A percentile compares a stretch with the other conserved stretches of the same genome.
phyloP scores from a whole-genome alignment of 1,140 invertebrate species.

The Camponotus floridanus region DNA sequence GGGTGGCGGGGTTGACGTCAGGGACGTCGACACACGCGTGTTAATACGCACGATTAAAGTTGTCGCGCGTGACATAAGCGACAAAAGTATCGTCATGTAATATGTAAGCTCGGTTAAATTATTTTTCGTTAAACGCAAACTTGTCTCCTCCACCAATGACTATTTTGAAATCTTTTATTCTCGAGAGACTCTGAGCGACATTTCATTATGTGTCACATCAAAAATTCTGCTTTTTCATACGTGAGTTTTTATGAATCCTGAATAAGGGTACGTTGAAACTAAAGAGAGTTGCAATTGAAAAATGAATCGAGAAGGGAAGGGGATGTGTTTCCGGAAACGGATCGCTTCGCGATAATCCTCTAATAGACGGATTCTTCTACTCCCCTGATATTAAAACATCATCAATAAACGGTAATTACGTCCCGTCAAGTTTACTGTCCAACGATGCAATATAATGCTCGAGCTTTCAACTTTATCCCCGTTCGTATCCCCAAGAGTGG shows the following conservation, averaged over 20 bases:
- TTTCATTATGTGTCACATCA: slow-evolving; percentile 35
- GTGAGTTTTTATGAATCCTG: no score
- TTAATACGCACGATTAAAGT: slow-evolving; percentile 60
- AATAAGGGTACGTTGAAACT: not conserved
- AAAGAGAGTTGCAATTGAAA: not conserved
- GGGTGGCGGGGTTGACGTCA: slow-evolving; percentile 10
- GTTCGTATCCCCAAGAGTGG: slow-evolving; percentile 46
- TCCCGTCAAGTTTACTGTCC: slow-evolving; percentile 31
- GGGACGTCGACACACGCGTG: not conserved
- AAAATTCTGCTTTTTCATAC: not conserved
- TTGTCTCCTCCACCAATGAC: not conserved
- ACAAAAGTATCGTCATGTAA: slow-evolving; percentile 25
- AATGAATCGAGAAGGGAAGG: not conserved
- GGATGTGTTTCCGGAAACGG: not conserved
- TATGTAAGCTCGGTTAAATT: slow-evolving; percentile 1
- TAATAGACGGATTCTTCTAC: not conserved
- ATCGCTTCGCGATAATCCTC: slow-evolving; percentile 7
- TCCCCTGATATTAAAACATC: not conserved
- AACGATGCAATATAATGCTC: slow-evolving; percentile 39
- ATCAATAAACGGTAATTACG: slow-evolving; percentile 36
- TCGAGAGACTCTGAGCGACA: slow-evolving; percentile 5
- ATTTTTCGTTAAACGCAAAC: slow-evolving; percentile 4
- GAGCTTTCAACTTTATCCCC: slow-evolving; percentile 54
- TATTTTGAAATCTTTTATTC: slow-evolving; percentile 5
- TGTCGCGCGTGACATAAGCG: slow-evolving; percentile 40